Evolutionary conservation across 2,797 vertebrate genomes (phyloP), one percentile per base, ranked within the genome.

Genomic region (Sebastes miniatus): DNA sequence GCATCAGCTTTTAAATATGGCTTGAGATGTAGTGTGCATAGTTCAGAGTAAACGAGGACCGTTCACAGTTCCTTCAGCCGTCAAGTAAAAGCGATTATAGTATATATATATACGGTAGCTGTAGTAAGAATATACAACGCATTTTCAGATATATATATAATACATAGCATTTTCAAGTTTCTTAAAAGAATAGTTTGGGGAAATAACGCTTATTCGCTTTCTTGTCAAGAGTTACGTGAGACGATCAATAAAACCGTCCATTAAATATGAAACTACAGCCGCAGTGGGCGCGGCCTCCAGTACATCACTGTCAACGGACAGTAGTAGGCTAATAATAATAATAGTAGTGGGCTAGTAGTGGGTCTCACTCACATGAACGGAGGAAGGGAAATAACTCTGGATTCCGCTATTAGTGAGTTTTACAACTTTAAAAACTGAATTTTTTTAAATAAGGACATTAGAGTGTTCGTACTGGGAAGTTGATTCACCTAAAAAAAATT

Each of bases 1-100:
- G 36, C 47, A 65, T 57, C 25, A 57, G 75, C 57, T 73, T 73
- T 71, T 77, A 77, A 80, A 82, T 66, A 84, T 57, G 78, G 32
- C 84, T 88, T 83, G 20, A 77, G 32, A 79, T 65, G 52, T 64
- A 27, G 24, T 8, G 20, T 57, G 61, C 73, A 83, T 66, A 79
- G 81, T 58, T 85, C 43, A 72, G 74, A 36, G 54, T 62, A 68
- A 78, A 86, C 8, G 43, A 62, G 52, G 81, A 59, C 31, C 13
- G 1, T 34, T 82, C 59, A 64, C 36, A 73, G 65, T 36, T 78
- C 36, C 3, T 72, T 61, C 34, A 59, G 54, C 58, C 54, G 24
- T 74, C 72, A 12, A 71, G 54, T 31, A 43, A 70, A 74, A 69
- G 57, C 8, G 5, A 69, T 58, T 36, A 43, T 27, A 43, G 14